Evolutionary conservation across 2,888 invertebrate species (phyloP).

Genomic region (Orchesella flavescens): DNA sequence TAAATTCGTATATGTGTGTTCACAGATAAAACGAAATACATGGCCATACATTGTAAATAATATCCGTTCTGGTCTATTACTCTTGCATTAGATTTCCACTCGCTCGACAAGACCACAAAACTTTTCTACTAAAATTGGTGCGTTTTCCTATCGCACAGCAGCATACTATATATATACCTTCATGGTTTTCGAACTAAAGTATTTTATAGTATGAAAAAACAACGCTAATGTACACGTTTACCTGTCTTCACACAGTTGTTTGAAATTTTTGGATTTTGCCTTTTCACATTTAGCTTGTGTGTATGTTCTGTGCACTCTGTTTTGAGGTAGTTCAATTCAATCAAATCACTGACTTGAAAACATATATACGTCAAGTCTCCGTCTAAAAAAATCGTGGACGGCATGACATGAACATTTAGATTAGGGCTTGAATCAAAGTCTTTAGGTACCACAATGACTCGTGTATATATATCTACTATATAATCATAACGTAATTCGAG

Average conservation of each 20-base stretch:
- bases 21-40: background rate
- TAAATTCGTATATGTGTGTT: no score
- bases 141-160: background rate
- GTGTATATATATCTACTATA: no score
- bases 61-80: constrained; percentile 71
- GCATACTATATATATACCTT: background rate
- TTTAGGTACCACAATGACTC: no score
- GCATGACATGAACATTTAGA: no score
- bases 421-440: no score
- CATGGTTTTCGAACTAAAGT: background rate
- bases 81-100: constrained; percentile 67
- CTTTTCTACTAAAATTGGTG: constrained; percentile 5
- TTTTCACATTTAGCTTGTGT: background rate
- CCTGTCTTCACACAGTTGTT: background rate
- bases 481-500: constrained; percentile 26
- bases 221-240: no score
- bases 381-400: no score
- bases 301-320: no score
- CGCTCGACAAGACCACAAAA: constrained; percentile 43
- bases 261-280: background rate
- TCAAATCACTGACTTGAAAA: no score
- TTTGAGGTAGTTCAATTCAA: no score
- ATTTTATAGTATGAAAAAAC: background rate
- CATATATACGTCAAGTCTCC: no score
- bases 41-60: constrained; percentile 47